These are phyloP conservation scores for Eupeodes luniger DNA, from an alignment of 2,888 invertebrate species.

Conservation along the genomic window DNA sequence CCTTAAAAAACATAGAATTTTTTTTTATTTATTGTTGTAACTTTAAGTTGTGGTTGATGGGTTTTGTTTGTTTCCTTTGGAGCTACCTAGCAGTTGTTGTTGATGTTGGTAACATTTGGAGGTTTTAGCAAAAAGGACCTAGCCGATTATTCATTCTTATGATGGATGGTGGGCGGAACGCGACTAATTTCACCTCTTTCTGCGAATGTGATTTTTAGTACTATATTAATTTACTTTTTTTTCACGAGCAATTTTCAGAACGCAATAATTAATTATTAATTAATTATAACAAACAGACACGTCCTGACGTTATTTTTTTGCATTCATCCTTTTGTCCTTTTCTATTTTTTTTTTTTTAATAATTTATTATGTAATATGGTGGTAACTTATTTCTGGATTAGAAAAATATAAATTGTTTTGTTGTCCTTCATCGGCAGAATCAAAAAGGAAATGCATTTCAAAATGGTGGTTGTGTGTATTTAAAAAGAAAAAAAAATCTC, in stretches of 20 bases:
- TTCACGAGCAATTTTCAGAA: constrained; percentile 33
- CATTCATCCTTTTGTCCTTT: constrained; percentile 70
- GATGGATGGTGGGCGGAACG: constrained; percentile 47
- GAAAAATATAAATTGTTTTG: constrained; percentile 61
- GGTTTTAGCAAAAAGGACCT: constrained; percentile 38
- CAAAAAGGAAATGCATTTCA: constrained; percentile 67
- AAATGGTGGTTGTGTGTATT: constrained; percentile 72
- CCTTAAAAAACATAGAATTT: constrained; percentile 50
- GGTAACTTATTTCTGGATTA: constrained; percentile 54
- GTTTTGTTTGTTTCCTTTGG: constrained; percentile 67
- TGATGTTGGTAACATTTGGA: constrained; percentile 28
- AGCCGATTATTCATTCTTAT: background rate
- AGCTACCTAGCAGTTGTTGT: constrained; percentile 56
- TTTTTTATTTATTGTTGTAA: constrained; percentile 35
- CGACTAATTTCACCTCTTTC: constrained; percentile 67
- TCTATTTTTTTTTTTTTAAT: constrained; percentile 15
- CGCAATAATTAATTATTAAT: constrained; percentile 15
- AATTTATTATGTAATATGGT: constrained; percentile 39
- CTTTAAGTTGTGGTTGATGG: constrained; percentile 60
- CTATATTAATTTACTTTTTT: constrained; percentile 37
- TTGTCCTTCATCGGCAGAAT: constrained; percentile 70
- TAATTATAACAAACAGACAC: constrained; percentile 50
- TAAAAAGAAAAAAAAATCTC: constrained; percentile 58
- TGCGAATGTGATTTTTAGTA: constrained; percentile 56
- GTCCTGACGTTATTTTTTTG: constrained; percentile 45